These are phyloP conservation scores for Caradrina clavipalpis DNA, from an alignment of 2,888 invertebrate species.

Conservation along the genomic window DNA sequence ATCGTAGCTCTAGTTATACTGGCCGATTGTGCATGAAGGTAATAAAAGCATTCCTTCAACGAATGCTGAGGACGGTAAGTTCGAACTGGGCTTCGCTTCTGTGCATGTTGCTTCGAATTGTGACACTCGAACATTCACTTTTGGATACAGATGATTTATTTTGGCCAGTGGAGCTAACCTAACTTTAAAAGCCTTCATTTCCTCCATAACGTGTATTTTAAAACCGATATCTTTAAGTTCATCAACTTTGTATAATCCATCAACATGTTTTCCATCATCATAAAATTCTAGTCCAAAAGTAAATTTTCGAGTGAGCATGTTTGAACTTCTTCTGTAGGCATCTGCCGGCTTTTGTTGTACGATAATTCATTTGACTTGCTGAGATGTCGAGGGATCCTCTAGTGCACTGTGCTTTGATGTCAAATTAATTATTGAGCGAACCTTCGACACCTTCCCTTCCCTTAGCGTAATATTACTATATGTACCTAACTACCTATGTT, in stretches of 20 bases:
- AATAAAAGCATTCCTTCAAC: conserved; percentile 87
- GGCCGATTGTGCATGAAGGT: conserved; percentile 87
- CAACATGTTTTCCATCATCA: conserved; percentile 24
- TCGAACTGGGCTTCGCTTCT: conserved; percentile 80
- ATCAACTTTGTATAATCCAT: conserved; percentile 23
- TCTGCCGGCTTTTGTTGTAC: conserved; percentile 72
- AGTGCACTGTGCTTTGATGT: conserved; percentile 70
- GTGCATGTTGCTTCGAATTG: conserved; percentile 64
- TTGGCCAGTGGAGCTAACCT: conserved; percentile 23
- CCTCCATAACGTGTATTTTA: conserved; percentile 23
- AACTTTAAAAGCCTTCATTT: conserved; percentile 32
- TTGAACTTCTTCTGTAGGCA: conserved; percentile 61
- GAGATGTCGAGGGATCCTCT: conserved; percentile 84
- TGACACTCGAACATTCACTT: conserved; percentile 62
- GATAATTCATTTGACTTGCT: conserved; percentile 90
- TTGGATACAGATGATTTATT: conserved; percentile 48
- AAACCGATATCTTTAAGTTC: conserved; percentile 30
- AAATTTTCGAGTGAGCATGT: conserved; percentile 75
- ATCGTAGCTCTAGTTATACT: conserved; percentile 85
- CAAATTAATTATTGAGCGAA: conserved; percentile 77
- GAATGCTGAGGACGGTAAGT: conserved; percentile 88
- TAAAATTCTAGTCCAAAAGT: conserved; percentile 74
- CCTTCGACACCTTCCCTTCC: conserved; percentile 82
- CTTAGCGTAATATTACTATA: conserved; percentile 60
- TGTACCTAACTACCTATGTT: conserved; percentile 25